Evolutionary conservation across 2,888 invertebrate genomes (phyloP), one percentile per base, ranked within the genome.

Genomic region (Tiliacea citrago): DNA sequence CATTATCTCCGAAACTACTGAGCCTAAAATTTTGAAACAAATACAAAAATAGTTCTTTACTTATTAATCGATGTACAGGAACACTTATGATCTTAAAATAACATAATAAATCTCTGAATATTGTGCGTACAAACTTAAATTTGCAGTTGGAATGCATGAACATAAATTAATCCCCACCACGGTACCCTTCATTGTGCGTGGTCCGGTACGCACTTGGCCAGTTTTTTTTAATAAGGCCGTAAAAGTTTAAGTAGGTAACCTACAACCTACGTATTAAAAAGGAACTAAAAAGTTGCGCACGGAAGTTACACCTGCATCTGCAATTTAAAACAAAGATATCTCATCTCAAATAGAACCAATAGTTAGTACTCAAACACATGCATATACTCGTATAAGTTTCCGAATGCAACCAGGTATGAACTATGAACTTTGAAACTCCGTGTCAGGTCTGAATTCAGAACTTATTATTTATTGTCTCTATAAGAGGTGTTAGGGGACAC

Each of bases 381-480:
- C 51, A 55, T 51, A 47, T 39, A n/a, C n/a, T n/a, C n/a, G n/a
- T n/a, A 6, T 45, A 66, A 62, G 55, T 60, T 24, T 18, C n/a
- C 24, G 24, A 57, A 55, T 82, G 65, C 60, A 82, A 61, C 68
- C 60, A 53, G 10, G 65, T 65, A 53, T 47, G n/a, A 65, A 77
- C 82, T 81, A 66, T 5, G 1, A 68, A 81, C 49, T 67, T 66
- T 39, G 55, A n/a, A 72, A 57, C 51, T 58, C 18, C 47, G 45
- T 62, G 68, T 55, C 82, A 60, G 35, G 24, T 77, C 12, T 60
- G 63, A 68, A 79, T 68, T 57, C 69, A 68, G 57, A 79, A 82
- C 35, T 66, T 77, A 63, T 68, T 68, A 81, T 77, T 79, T 83
- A 82, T 72, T 53, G 45, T 7, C 21, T 49, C 53, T 47, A 35